Evolutionary conservation across 2,888 invertebrate species (phyloP).

Genomic region (Exocentrus adspersus): DNA sequence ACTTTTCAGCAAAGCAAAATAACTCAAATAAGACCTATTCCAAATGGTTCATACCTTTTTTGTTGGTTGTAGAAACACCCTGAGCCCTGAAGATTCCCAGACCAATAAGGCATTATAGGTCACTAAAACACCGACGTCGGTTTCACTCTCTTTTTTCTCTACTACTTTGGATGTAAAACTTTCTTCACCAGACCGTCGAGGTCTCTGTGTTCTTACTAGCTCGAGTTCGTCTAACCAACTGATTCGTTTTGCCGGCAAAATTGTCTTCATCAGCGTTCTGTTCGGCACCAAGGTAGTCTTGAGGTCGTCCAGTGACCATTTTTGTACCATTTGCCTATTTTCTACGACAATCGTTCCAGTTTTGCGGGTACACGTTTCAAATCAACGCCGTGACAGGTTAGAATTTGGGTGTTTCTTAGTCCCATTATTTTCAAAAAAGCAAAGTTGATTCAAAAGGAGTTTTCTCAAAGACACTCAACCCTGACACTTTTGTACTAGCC

Average conservation of each 20-base stretch:
- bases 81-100: neutral
- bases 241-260: neutral
- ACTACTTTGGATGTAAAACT: no score
- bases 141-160: neutral
- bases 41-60: no score
- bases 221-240: conserved; percentile 1
- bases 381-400: neutral
- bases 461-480: no score
- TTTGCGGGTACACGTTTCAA: neutral
- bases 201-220: conserved; percentile 3
- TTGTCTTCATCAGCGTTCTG: conserved; percentile 5
- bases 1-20: no score
- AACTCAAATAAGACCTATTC: no score
- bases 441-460: no score
- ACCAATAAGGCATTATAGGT: neutral
- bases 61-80: no score
- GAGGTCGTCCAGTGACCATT: conserved; percentile 19
- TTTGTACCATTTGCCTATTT: neutral
- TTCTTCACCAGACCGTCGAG: neutral
- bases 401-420: no score
- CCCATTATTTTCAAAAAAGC: no score
- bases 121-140: neutral
- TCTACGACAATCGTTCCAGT: neutral
- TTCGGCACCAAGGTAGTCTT: conserved; percentile 14
- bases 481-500: no score